Base-by-base conservation (phyloP, 1,140 invertebrate genomes). In the Wiebesia pumilae region DNA sequence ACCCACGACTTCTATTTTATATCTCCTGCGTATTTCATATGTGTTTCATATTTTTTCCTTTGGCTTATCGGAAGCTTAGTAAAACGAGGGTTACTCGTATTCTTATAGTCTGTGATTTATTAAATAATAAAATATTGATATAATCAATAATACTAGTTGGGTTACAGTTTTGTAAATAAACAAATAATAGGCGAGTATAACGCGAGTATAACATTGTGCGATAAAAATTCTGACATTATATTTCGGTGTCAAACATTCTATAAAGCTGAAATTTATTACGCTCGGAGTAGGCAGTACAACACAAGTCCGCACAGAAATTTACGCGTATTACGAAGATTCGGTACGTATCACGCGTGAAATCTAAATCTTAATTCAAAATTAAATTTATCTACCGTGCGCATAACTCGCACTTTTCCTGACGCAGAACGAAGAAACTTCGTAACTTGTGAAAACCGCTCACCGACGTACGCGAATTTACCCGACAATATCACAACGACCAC, bases 61-160 rank as follows among this genome's bases (percentile, higher is more conserved):
- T n/a, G 16, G 65, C 38, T 82, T 82, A 81, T 81, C 80, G 62
- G 62, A 65, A 81, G 62, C 80, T 47, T 69, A 69, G 24, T n/a
- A 40, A 62, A 80, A 54, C 78, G 24, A n/a, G n/a, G 33, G 21
- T 47, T 69, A 65, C 58, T 81, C 40, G n/a, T 19, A 0, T 24
- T 38, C 30, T 7, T 58, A 24, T 24, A 38, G n/a, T 27, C 35
- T 38, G 38, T 69, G 80, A 47, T 82, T 82, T 71, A 82, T 54
- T 71, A 47, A 54, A 35, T 54, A 54, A 58, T 54, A 73, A 73
- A 54, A 54, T 58, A 71, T 71, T 54, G 33, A 73, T 58, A 78
- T 54, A 54, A 78, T 54, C 77, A 54, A 51, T 54, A 75, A 43
- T 75, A n/a, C 38, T n/a, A 43, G 38, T 21, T n/a, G n/a, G 71